Evolutionary conservation across 2,797 vertebrate species (phyloP), one percentile per base, ranked within the genome.

Genomic region (Poliocrania exsul): DNA sequence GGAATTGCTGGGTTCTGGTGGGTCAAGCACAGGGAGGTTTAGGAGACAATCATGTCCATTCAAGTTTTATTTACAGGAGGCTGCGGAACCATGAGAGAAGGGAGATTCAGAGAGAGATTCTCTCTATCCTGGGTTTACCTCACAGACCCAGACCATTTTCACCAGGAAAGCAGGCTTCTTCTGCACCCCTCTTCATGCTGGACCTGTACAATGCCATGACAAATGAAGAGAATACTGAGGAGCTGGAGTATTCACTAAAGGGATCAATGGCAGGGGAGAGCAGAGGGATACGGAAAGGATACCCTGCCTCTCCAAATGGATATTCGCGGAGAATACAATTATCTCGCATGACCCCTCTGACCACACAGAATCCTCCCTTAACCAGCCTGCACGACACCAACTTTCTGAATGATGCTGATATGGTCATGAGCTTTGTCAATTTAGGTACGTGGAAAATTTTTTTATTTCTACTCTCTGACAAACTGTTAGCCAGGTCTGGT

Each of bases 361-460:
- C 98, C 79, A 99, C 99, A 91, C 99, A 99, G 96, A 99, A 98
- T 81, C 98, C 99, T 73, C 98, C 99, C 23, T 97, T 99, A 95
- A 98, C 98, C 97, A 98, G 98, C 74, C 98, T 98, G 81, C 99
- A 99, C 29, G 99, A 99, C 97, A 98, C 99, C 97, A 99, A 98
- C 98, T 99, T 99, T 96, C 99, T 99, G 92, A 99, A 99, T 93
- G 99, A 99, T 95, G 99, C 99, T 67, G 99, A 99, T 92, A 99
- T 99, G 99, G 99, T 99, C 73, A 99, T 99, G 99, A 99, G 99
- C 97, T 99, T 99, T 98, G 99, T 99, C 94, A 99, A 99, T 96
- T 97, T 99, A 97, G 99, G 99, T 99, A 98, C 19, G 99, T 99
- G 97, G 97, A 96, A 77, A 9, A 67, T 33, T 92, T 75, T 96